A percentile compares a stretch with the other conserved stretches of the same genome.
phyloP scores from a whole-genome alignment of 2,888 invertebrate species.

The Phortica magna region DNA sequence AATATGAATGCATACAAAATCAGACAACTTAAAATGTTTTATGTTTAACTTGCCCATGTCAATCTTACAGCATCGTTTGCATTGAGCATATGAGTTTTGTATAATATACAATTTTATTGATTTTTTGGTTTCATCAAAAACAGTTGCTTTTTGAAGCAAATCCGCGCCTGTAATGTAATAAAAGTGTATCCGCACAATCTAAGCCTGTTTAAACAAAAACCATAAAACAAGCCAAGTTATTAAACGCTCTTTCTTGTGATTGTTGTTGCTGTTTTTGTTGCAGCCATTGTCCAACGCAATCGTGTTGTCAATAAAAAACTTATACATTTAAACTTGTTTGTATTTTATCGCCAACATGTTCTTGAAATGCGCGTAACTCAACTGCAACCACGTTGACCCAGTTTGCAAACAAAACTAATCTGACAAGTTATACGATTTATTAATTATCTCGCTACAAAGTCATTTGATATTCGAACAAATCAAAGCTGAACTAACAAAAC shows the following conservation, averaged over 20 bases:
- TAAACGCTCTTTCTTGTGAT: slow-evolving; percentile 38
- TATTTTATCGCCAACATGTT: slow-evolving; percentile 25
- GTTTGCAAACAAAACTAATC: slow-evolving; percentile 46
- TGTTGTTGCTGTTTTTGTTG: slow-evolving; percentile 39
- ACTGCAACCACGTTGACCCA: slow-evolving; percentile 53
- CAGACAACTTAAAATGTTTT: too few relatives aligned
- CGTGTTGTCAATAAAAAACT: slow-evolving; percentile 30
- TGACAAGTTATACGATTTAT: slow-evolving; percentile 13
- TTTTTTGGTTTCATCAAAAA: background rate
- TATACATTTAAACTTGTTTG: slow-evolving; percentile 10
- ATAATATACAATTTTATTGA: too few relatives aligned
- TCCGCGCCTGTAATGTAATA: background rate
- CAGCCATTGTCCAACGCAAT: slow-evolving; percentile 22
- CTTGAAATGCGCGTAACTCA: slow-evolving; percentile 20
- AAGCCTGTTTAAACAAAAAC: slow-evolving; percentile 63
- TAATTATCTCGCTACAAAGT: background rate
- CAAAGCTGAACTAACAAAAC: too few relatives aligned
- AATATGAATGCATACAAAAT: too few relatives aligned
- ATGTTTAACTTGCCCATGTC: too few relatives aligned
- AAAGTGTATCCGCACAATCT: background rate
- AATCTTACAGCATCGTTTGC: too few relatives aligned
- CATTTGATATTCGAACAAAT: too few relatives aligned
- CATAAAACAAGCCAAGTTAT: slow-evolving; percentile 52
- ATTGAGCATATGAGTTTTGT: too few relatives aligned
- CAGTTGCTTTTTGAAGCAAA: background rate